These are phyloP conservation scores for Chelidonichthys spinosus DNA, from an alignment of 2,797 vertebrate genomes.

Conservation along the genomic window DNA sequence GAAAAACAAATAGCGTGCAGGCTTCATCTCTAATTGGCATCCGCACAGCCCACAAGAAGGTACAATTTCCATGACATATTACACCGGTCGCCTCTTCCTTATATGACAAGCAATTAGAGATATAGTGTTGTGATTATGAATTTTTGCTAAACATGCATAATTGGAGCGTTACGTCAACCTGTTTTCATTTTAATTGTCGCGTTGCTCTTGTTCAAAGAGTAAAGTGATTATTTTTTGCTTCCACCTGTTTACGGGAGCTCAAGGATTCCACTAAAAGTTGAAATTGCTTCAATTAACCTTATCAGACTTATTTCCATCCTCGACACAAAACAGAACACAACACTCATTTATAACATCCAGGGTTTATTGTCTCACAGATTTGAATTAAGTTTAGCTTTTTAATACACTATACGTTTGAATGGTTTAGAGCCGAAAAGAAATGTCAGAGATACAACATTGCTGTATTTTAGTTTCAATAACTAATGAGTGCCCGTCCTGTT, in stretches of 20 bases:
- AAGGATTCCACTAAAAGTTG: slow-evolving; percentile 38
- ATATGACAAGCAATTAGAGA: slow-evolving; percentile 72
- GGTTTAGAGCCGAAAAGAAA: not conserved
- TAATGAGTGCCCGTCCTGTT: not conserved
- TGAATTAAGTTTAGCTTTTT: not conserved
- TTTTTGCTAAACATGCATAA: slow-evolving; percentile 56
- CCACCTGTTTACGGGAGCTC: slow-evolving; percentile 19
- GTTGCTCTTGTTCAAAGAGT: slow-evolving; percentile 58
- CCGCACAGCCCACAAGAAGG: slow-evolving; percentile 13
- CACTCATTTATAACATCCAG: not conserved
- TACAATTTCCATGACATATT: slow-evolving; percentile 54
- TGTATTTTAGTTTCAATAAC: not conserved
- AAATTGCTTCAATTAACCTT: slow-evolving; percentile 71
- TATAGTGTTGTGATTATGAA: slow-evolving; percentile 50
- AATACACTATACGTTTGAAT: not conserved
- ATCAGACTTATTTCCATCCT: slow-evolving; percentile 50
- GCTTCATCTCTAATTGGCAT: slow-evolving; percentile 63
- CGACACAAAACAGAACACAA: slow-evolving; percentile 20
- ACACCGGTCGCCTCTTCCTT: slow-evolving; percentile 48
- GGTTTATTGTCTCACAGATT: slow-evolving; percentile 14
- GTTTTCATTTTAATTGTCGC: slow-evolving; percentile 64
- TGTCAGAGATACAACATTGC: not conserved
- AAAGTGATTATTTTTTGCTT: slow-evolving; percentile 62
- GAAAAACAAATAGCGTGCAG: slow-evolving; percentile 51
- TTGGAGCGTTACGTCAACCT: slow-evolving; percentile 56